phyloP scores from a whole-genome alignment of 2,888 invertebrate species.

The Lithosia quadra region DNA sequence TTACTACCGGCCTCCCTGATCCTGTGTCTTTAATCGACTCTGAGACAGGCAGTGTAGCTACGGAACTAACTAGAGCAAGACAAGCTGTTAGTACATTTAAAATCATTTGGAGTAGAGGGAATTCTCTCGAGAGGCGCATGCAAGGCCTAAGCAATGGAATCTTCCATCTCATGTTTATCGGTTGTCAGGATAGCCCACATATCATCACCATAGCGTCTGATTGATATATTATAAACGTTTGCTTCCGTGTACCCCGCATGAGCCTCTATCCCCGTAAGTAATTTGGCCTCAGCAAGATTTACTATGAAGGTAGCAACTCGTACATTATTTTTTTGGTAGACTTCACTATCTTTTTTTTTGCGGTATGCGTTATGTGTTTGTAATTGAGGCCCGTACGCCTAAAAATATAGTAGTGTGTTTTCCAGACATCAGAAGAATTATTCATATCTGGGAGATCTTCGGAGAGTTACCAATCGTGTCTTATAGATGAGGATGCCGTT shows the following conservation, averaged over 20 bases:
- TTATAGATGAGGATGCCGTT: conserved; percentile 70
- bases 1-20: conserved; percentile 70
- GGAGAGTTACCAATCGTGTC: conserved; percentile 71
- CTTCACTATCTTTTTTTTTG: not conserved
- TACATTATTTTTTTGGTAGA: not conserved
- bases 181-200: not conserved
- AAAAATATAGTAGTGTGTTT: not conserved
- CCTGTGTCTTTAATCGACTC: conserved; percentile 71
- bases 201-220: not conserved
- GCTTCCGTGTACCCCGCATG: not conserved
- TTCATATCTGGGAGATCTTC: conserved; percentile 76
- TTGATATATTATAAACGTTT: not conserved
- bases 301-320: too few relatives aligned
- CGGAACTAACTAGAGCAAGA: conserved; percentile 55
- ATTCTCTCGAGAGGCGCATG: not conserved
- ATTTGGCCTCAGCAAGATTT: not conserved
- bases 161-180: not conserved
- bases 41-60: conserved; percentile 70
- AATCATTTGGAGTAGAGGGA: not conserved
- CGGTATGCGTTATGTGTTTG: too few relatives aligned
- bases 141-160: not conserved
- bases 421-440: conserved; percentile 77
- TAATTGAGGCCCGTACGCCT: too few relatives aligned
- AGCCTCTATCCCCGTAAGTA: too few relatives aligned
- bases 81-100: conserved; percentile 63